Percentiles rank a stretch among this genome's conserved stretches.
phyloP scores from a whole-genome alignment of 2,113 vertebrate genomes.

The Gallinago paraguaiae region DNA sequence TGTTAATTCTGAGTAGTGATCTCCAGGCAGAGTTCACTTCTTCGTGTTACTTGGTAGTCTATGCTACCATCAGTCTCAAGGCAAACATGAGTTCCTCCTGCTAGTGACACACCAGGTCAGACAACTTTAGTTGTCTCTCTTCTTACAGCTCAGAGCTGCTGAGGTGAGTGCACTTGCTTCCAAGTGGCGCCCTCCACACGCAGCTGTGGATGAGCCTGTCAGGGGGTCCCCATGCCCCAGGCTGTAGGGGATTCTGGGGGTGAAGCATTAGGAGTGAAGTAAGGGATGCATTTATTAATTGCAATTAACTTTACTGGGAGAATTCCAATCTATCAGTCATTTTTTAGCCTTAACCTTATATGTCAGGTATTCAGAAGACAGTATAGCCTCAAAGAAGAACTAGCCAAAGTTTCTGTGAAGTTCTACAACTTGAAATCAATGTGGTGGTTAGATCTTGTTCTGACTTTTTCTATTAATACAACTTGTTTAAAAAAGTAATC shows the following conservation, averaged over 20 bases:
- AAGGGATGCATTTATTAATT: not conserved
- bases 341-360: not conserved
- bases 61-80: not conserved
- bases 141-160: not conserved
- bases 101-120: not conserved
- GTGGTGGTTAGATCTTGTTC: not conserved
- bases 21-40: not conserved
- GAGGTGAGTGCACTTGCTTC: not conserved
- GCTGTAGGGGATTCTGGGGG: not conserved
- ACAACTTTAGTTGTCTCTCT: not conserved
- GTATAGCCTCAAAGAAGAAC: not conserved
- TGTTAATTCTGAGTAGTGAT: not conserved
- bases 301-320: not conserved
- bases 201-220: not conserved
- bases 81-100: not conserved
- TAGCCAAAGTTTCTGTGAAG: not conserved
- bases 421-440: not conserved
- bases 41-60: not conserved
- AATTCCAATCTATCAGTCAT: not conserved
- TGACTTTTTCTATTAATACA: not conserved
- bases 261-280: not conserved
- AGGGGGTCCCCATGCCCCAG: not conserved
- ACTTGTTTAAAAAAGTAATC: not conserved
- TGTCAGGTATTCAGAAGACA: not conserved
- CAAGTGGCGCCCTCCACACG: rapidly evolving